Base-by-base conservation (phyloP, 2,888 invertebrate genomes). In the Papilio elwesi region DNA sequence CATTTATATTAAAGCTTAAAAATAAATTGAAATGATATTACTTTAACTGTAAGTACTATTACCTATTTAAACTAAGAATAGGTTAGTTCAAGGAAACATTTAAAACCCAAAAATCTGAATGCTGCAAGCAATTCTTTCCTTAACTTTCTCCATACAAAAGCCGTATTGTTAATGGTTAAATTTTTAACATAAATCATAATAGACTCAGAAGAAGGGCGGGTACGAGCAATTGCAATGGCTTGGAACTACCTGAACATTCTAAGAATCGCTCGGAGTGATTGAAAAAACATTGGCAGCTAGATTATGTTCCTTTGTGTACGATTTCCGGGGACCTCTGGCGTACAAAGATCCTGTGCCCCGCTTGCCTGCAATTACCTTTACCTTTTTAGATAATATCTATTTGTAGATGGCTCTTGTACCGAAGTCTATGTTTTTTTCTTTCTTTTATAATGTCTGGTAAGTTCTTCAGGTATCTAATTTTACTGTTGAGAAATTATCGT, bases 141-240 rank as follows among this genome's bases (percentile, higher is more conserved):
- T 48, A 64, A 72, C 72, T 72, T 72, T 72, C 72, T 52, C 68
- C 55, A 1, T 13, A 72, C 68, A 68, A 68, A 66, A 47, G 64
- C 15, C 5, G 53, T 49, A 64, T 72, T 68, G 68, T 72, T 13
- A n/a, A 13, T 36, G 13, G 66, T 59, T 59, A 71, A 71, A 52
- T 51, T 66, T 71, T 68, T 16, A 68, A 68, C 63, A 72, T 72
- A 55, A 72, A 72, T 72, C 72, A 72, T 72, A 72, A 72, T 72
- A 72, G 68, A 55, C 4, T 38, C 53, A 55, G 49, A 68, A 72
- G 64, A 71, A 72, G 49, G 49, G 38, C 48, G 63, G 63, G 13
- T 59, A 38, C 38, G 11, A 48, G 15, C 68, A 72, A 72, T 67
- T 71, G 72, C 72, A 68, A 38, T 13, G 55, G 12, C 12, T 26